Percentiles rank a stretch among this genome's conserved stretches.
phyloP scores from a whole-genome alignment of 2,113 vertebrate species.

The Ammospiza caudacuta region DNA sequence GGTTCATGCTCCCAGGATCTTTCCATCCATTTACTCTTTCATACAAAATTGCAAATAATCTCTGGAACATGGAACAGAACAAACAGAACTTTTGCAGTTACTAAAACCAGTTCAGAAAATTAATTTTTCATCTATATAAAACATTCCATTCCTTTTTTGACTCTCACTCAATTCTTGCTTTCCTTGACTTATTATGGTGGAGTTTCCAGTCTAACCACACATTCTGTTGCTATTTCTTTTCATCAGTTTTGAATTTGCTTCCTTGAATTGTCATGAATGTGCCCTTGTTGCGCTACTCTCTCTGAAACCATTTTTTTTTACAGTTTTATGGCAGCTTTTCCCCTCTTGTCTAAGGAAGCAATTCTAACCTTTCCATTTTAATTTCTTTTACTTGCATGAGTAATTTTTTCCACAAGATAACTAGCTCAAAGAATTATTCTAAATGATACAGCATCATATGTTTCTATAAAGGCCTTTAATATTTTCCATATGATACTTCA shows the following conservation, averaged over 20 bases:
- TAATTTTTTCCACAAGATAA: slow-evolving; percentile 19
- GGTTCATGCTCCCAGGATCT: not conserved
- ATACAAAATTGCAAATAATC: not conserved
- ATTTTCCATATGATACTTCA: slow-evolving; percentile 1
- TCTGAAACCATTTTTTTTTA: not conserved
- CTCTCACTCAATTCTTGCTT: not conserved
- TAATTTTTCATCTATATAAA: not conserved
- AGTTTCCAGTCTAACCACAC: not conserved
- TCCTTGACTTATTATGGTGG: not conserved
- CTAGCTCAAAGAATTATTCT: not conserved
- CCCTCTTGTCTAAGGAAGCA: not conserved
- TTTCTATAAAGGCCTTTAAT: not conserved
- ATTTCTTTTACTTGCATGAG: not conserved
- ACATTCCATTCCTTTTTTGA: not conserved
- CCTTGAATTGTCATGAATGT: slow-evolving; percentile 12
- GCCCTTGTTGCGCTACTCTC: not conserved
- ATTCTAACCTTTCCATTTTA: slow-evolving; percentile 1
- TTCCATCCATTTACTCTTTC: not conserved
- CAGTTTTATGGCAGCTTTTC: not conserved
- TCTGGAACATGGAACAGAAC: not conserved
- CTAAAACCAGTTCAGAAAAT: not conserved
- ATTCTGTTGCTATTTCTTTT: slow-evolving; percentile 21
- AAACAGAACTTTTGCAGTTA: not conserved
- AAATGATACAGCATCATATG: not conserved
- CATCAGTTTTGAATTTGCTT: slow-evolving; percentile 3